Conservation (phyloP, 2,113 vertebrate genomes). For the Callospermophilus lateralis region DNA sequence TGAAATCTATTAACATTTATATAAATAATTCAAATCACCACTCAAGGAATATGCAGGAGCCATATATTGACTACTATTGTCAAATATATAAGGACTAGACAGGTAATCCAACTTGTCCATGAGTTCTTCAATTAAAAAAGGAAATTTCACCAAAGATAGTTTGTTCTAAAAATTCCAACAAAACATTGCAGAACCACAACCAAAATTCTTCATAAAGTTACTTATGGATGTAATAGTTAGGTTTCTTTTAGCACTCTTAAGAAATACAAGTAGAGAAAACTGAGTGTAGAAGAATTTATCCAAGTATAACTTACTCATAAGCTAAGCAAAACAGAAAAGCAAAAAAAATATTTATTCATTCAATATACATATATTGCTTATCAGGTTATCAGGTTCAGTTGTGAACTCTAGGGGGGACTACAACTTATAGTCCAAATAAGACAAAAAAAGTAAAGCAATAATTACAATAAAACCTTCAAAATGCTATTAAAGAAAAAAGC, state of each 20-base stretch:
- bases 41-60: neutral
- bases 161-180: slow-evolving; percentile 49
- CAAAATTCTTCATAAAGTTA: slow-evolving; percentile 50
- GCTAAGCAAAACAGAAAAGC: slow-evolving; percentile 31
- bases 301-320: slow-evolving; percentile 56
- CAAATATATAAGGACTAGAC: neutral
- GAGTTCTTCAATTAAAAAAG: slow-evolving; percentile 44
- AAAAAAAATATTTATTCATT: neutral
- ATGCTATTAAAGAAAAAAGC: slow-evolving; percentile 17
- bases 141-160: slow-evolving; percentile 21
- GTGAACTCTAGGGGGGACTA: slow-evolving; percentile 3
- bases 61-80: neutral
- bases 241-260: neutral
- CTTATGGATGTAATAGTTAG: neutral
- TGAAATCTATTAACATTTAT: slow-evolving; percentile 19
- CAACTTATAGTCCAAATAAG: slow-evolving; percentile 25
- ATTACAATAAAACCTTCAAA: slow-evolving; percentile 57
- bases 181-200: neutral
- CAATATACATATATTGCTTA: slow-evolving; percentile 13
- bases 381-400: neutral
- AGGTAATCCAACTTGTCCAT: neutral
- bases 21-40: neutral
- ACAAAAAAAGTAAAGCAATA: slow-evolving; percentile 33
- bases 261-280: slow-evolving; percentile 5
- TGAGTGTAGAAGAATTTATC: slow-evolving; percentile 50